Evolutionary conservation across 2,797 vertebrate species (phyloP).

Genomic region (Gymnoscopelus braueri): DNA sequence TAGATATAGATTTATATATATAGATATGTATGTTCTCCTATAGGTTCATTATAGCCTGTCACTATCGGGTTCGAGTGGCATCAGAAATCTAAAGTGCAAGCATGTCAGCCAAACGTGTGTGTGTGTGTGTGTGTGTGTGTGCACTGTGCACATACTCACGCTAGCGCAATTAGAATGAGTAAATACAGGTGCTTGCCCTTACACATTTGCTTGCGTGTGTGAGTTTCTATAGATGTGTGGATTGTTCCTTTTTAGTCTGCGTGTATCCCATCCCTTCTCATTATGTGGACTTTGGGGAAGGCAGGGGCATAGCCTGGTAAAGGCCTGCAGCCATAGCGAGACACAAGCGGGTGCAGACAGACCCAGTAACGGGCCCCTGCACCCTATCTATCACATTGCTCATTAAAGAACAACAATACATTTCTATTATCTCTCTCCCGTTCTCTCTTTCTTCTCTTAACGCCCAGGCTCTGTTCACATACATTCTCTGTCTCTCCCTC

Average conservation of each 20-base stretch:
- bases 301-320: not conserved
- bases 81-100: too few species aligned
- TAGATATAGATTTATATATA: too few species aligned
- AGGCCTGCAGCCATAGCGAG: not conserved
- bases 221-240: not conserved
- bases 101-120: not conserved
- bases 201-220: conserved; percentile 20
- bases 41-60: too few species aligned
- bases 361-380: not conserved
- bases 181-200: not conserved
- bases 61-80: too few species aligned
- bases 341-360: not conserved
- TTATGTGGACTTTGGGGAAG: not conserved
- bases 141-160: conserved; percentile 1
- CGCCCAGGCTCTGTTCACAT: not conserved
- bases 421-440: conserved; percentile 27
- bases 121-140: conserved; percentile 13
- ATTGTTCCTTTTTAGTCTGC: conserved; percentile 6
- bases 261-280: conserved; percentile 8
- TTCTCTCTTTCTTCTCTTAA: not conserved
- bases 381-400: conserved; percentile 1
- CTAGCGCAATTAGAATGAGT: not conserved
- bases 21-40: too few species aligned
- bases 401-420: conserved; percentile 1
- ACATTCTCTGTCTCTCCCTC: not conserved